phyloP scores from a whole-genome alignment of 2,113 vertebrate species.

The Nothoprocta perdicaria region DNA sequence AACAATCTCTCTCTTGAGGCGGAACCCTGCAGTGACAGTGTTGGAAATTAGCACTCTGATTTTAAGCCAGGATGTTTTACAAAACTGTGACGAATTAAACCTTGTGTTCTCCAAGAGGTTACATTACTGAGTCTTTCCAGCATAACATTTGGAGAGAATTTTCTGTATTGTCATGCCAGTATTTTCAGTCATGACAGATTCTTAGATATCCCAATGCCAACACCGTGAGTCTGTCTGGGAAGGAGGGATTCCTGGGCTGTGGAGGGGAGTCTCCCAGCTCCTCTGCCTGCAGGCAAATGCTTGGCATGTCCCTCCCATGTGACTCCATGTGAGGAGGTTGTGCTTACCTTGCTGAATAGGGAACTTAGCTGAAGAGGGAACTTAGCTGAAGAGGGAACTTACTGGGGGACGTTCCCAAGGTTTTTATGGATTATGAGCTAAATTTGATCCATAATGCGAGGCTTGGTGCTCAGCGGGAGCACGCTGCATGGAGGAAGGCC shows the following conservation, averaged over 20 bases:
- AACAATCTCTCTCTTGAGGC: no score
- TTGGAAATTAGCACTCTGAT: neutral
- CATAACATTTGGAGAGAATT: neutral
- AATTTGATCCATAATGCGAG: neutral
- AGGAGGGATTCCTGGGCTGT: neutral
- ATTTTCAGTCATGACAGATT: neutral
- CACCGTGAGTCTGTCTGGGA: neutral
- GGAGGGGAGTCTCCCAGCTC: neutral
- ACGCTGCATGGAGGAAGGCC: no score
- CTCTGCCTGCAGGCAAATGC: neutral
- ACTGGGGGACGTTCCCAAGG: slow-evolving; percentile 37
- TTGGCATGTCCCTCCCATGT: neutral
- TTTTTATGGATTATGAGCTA: slow-evolving; percentile 31
- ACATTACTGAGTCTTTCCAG: neutral
- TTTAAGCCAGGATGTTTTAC: neutral
- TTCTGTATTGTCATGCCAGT: neutral
- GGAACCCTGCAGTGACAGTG: neutral
- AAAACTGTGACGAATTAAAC: neutral
- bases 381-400: slow-evolving; percentile 6
- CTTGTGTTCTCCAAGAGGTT: neutral
- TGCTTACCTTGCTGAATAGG: neutral
- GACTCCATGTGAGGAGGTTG: neutral
- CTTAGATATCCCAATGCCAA: neutral
- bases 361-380: neutral
- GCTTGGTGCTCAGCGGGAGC: neutral